Evolutionary conservation across 2,797 vertebrate species (phyloP).

Genomic region (Hydrocynus forskahlii): DNA sequence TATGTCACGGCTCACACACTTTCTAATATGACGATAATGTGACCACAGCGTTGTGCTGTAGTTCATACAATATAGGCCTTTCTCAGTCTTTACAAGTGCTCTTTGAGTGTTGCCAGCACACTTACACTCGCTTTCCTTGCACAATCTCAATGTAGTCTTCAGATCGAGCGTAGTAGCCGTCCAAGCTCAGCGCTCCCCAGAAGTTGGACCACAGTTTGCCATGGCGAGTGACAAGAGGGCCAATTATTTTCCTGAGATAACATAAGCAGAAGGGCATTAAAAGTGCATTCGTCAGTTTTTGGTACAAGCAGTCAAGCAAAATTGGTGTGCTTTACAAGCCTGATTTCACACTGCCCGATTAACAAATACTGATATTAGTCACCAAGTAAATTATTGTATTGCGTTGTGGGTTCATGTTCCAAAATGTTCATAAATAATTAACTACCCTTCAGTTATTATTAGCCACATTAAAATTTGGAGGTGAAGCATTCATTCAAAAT

Average conservation of each 20-base stretch:
- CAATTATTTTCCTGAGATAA: constrained; percentile 90
- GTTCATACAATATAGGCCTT: background rate
- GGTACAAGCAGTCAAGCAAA: background rate
- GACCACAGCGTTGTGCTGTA: no score
- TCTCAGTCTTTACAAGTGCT: background rate
- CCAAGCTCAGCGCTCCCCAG: constrained; percentile 94
- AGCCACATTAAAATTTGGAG: background rate
- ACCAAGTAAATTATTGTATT: background rate
- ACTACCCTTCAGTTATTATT: background rate
- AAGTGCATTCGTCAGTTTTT: constrained; percentile 59
- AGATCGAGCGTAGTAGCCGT: constrained; percentile 96
- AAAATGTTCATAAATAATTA: background rate
- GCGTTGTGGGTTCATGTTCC: background rate
- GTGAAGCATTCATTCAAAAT: background rate
- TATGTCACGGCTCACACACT: no score
- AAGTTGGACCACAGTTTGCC: constrained; percentile 99
- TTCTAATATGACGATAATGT: no score
- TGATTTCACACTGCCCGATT: background rate
- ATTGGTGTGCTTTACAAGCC: background rate
- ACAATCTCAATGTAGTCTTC: constrained; percentile 98
- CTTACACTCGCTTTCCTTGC: constrained; percentile 94
- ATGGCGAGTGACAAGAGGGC: constrained; percentile 92
- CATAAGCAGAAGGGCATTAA: constrained; percentile 46
- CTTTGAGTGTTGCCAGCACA: constrained; percentile 55
- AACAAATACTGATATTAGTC: background rate